Conservation (phyloP, 2,888 invertebrate genomes). For the Amiota minor region DNA sequence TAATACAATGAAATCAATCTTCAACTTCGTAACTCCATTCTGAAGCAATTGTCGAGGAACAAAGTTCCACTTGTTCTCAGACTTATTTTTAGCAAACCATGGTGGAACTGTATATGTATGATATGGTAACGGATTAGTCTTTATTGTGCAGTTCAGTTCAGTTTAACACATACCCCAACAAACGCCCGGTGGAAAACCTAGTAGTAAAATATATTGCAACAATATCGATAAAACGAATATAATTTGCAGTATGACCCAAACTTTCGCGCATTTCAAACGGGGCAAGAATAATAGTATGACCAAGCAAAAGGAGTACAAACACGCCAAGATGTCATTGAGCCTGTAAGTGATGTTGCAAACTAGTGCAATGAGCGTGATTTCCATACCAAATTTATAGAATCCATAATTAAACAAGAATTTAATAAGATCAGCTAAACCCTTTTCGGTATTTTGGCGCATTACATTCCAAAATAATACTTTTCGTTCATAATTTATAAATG, state of each 20-base stretch:
- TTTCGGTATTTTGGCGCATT: conserved; percentile 88
- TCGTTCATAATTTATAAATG: conserved; percentile 73
- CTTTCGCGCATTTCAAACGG: conserved; percentile 78
- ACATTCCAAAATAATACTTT: conserved; percentile 86
- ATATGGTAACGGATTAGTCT: not conserved
- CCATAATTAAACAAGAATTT: conserved; percentile 95
- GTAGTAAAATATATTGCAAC: conserved; percentile 89
- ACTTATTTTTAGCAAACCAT: conserved; percentile 76
- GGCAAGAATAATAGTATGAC: conserved; percentile 80
- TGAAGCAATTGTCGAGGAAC: conserved; percentile 83
- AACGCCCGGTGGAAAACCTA: conserved; percentile 90
- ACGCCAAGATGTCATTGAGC: conserved; percentile 86
- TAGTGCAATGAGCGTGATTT: conserved; percentile 89
- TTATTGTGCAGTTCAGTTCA: conserved; percentile 73
- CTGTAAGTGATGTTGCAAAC: conserved; percentile 91
- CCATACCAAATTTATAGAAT: conserved; percentile 97
- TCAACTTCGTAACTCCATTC: conserved; percentile 84
- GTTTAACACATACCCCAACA: conserved; percentile 80
- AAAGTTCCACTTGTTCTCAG: conserved; percentile 79
- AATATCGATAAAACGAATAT: conserved; percentile 87
- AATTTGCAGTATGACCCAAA: conserved; percentile 90
- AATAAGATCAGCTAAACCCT: conserved; percentile 82
- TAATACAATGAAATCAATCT: conserved; percentile 93
- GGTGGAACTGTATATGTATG: conserved; percentile 57
- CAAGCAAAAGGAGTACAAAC: conserved; percentile 90